These are phyloP conservation scores for Odocoileus virginianus DNA, from an alignment of 2,113 vertebrate species.

Conservation along the genomic window DNA sequence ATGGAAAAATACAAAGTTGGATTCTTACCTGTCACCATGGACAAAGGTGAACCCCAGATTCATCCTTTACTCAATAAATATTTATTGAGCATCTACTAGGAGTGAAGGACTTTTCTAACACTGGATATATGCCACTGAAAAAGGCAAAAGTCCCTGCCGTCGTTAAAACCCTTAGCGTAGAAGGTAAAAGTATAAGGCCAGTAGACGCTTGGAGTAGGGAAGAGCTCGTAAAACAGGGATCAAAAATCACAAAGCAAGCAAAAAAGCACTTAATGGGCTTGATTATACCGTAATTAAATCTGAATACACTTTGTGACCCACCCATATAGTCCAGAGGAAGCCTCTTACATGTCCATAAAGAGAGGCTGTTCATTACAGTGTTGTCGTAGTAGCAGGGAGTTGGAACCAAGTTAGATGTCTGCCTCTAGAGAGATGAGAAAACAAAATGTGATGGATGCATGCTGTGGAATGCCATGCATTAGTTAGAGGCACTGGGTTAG, in stretches of 20 bases:
- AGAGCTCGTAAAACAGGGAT: neutral
- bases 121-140: neutral
- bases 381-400: neutral
- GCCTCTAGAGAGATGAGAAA: neutral
- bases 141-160: neutral
- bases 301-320: neutral
- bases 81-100: neutral
- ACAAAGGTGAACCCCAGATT: neutral
- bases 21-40: neutral
- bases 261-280: neutral
- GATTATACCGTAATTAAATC: neutral
- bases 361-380: neutral
- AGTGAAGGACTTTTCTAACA: neutral
- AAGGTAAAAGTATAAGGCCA: neutral
- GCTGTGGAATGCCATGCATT: neutral
- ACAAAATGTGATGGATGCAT: neutral
- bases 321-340: neutral
- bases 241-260: neutral
- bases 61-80: neutral
- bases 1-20: neutral
- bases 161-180: neutral
- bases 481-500: neutral
- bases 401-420: neutral
- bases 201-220: neutral
- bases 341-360: neutral